phyloP scores from a whole-genome alignment of 2,113 vertebrate genomes.

The Potamarius usumacintae region DNA sequence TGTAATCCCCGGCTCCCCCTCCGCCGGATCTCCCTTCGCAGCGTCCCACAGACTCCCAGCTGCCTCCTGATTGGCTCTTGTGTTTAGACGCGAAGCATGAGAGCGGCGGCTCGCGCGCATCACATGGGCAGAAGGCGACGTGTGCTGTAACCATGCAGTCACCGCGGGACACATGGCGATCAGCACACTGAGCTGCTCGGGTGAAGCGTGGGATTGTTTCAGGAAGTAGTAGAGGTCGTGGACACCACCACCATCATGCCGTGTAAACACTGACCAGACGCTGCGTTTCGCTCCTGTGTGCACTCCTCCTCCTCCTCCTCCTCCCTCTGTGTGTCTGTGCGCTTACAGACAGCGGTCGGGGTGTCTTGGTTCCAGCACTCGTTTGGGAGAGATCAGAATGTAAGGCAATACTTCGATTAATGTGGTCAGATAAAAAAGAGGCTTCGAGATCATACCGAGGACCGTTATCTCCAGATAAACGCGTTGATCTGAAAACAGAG shows the following conservation, averaged over 20 bases:
- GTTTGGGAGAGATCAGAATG: slow-evolving; percentile 25
- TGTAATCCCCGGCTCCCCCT: not conserved
- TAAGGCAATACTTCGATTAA: slow-evolving; percentile 16
- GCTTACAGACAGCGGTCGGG: not conserved
- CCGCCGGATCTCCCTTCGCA: not conserved
- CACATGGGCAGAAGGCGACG: slow-evolving; percentile 24
- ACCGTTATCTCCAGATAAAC: slow-evolving; percentile 13
- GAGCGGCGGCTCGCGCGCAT: not conserved
- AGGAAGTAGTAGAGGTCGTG: slow-evolving; percentile 22
- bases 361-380: not conserved
- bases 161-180: not conserved
- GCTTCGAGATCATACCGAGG: slow-evolving; percentile 29
- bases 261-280: not conserved
- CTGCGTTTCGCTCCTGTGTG: not conserved
- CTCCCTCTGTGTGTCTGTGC: not conserved
- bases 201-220: not conserved
- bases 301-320: slow-evolving; percentile 5
- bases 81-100: slow-evolving; percentile 45
- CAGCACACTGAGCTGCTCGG: not conserved
- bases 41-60: not conserved
- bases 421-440: slow-evolving; percentile 34
- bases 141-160: not conserved
- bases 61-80: slow-evolving; percentile 13
- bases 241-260: not conserved
- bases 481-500: slow-evolving; percentile 51